These are phyloP conservation scores for Leptodirus hochenwartii DNA, from an alignment of 2,888 invertebrate species.

Conservation along the genomic window DNA sequence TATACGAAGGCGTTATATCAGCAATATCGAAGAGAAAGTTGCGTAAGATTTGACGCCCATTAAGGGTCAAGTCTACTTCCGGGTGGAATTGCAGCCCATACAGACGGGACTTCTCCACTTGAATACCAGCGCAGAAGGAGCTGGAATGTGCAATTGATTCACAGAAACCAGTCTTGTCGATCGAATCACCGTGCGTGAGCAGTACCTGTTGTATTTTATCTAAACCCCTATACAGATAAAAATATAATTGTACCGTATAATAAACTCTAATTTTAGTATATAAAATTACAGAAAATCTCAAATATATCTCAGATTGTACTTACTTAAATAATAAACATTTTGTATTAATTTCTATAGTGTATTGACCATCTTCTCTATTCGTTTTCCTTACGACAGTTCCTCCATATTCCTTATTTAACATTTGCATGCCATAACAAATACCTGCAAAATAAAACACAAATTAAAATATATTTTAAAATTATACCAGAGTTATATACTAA, in stretches of 20 bases:
- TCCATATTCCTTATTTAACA: conserved; percentile 95
- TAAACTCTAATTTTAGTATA: neutral
- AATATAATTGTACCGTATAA: conserved; percentile 3
- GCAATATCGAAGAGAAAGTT: conserved; percentile 91
- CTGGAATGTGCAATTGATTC: conserved; percentile 71
- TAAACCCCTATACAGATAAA: conserved; percentile 47
- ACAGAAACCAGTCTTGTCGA: conserved; percentile 80
- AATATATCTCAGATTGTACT: conserved; percentile 24
- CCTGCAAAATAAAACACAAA: conserved; percentile 33
- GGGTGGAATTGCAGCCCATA: conserved; percentile 99
- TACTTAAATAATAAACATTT: conserved; percentile 86
- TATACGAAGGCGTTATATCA: conserved; percentile 72
- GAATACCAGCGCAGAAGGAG: conserved; percentile 73
- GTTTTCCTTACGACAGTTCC: conserved; percentile 80
- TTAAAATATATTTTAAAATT: conserved; percentile 5
- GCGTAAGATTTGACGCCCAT: conserved; percentile 79
- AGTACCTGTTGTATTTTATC: conserved; percentile 78
- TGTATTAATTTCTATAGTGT: conserved; percentile 71
- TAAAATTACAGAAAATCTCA: neutral
- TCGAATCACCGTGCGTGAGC: conserved; percentile 93
- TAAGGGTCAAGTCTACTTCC: conserved; percentile 87
- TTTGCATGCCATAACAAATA: conserved; percentile 99
- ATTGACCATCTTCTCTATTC: conserved; percentile 87
- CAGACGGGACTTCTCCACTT: conserved; percentile 73
- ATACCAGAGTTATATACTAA: too few species aligned